Base-by-base conservation (phyloP, 2,113 vertebrate genomes). In the Chlamydotis undulata region DNA sequence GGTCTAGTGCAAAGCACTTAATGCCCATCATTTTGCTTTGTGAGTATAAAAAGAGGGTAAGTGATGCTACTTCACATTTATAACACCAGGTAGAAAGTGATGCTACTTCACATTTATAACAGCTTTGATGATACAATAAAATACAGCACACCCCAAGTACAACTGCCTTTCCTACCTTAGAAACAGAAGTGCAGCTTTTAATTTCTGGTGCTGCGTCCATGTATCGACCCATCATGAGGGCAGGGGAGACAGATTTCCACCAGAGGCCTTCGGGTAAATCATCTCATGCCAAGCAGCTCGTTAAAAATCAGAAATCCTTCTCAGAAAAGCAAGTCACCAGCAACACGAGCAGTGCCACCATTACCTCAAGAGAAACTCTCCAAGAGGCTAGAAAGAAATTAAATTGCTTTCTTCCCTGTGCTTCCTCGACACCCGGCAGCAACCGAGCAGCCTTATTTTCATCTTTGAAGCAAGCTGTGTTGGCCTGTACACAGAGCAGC, bases 201-300 rank as follows among this genome's bases (percentile, higher is more conserved):
- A 74, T 53, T 94, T 76, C 79, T 4, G 2, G 52, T 12, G 11
- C 60, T 0, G 0, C 2, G 4, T 19, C 45, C 2, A 3, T 2
- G 9, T 2, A 1, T 4, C 5, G 1, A 87, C 23, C 22, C 63
- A 33, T 22, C 2, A 0, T 0, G 0, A 88, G 24, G 14, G 45
- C 17, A 39, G 35, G 8, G 14, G 6, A 41, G n/a, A 28, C 7
- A 67, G 31, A 65, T 47, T 63, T 59, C 85, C n/a, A 90, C 22
- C 49, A 59, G 41, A 74, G 17, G 19, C 65, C 89, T 90, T 74
- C 73, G 67, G 61, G 43, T 70, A 26, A 67, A 78, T 6, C 8
- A 2, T 37, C 22, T 75, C 64, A 75, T 2, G 10, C 43, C 70
- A 60, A 84, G 70, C 10, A 64, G 82, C 57, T 79, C 18, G 50